Base-by-base conservation (phyloP, 2,888 invertebrate genomes). In the Acrobasis repandana region DNA sequence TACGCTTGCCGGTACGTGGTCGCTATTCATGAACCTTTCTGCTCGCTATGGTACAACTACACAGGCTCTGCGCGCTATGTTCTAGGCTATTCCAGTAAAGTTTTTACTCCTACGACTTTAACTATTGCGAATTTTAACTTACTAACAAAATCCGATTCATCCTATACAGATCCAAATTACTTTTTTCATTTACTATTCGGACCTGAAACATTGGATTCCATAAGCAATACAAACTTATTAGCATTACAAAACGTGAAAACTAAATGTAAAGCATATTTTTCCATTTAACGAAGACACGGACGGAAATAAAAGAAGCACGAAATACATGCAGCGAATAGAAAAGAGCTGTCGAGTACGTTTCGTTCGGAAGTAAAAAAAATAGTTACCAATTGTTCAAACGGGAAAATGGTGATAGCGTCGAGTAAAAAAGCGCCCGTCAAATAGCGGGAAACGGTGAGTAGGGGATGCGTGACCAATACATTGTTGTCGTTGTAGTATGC, bases 401-500 rank as follows among this genome's bases (percentile, higher is more conserved):
- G 93, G 64, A 93, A 89, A 1, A 88, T 65, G 49, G 83, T 88
- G 8, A 93, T 65, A 1, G 84, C 47, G 62, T 93, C 93, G 66
- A 90, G 68, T 1, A 88, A 20, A 63, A 93, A 93, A 0, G 82
- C 82, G 28, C 79, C 77, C 61, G 74, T 88, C 61, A 93, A 60
- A 69, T 93, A 93, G 60, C 85, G 75, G 0, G 77, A 74, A 0
- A 90, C 76, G 0, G 89, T 92, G 9, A 86, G 66, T 10, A 90
- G 67, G 0, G 93, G 93, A 70, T 93, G 93, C 0, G 88, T 90
- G 18, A 93, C 79, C 10, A 93, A 69, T 15, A 93, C 64, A 0
- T 89, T 91, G 16, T 79, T 77, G 1, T 90, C 79, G 50, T 93
- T 80, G 68, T 93, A 93, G 65, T 89, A 93, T 0, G 88, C 90